These are phyloP conservation scores for Diarsia dahlii DNA, from an alignment of 2,888 invertebrate species.

Conservation along the genomic window DNA sequence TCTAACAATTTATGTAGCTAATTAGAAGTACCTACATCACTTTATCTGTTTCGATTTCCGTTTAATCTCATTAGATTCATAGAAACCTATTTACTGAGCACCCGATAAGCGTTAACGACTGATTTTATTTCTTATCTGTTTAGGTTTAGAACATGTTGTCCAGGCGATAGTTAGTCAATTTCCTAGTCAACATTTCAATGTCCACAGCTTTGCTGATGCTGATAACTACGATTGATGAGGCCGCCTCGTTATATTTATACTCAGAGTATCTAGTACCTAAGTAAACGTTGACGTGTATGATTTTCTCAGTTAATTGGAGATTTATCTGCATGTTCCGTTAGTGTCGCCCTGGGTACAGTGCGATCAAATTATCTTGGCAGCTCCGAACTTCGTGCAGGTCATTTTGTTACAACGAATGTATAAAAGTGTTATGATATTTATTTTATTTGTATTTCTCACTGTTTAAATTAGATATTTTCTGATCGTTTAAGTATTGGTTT, in stretches of 20 bases:
- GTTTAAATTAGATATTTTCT: too few relatives aligned
- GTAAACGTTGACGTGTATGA: slow-evolving; percentile 75
- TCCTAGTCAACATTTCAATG: slow-evolving; percentile 72
- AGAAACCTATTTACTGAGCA: slow-evolving; percentile 56
- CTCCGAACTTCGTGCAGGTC: too few relatives aligned
- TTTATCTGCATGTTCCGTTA: slow-evolving; percentile 84
- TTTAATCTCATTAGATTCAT: slow-evolving; percentile 51
- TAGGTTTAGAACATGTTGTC: slow-evolving; percentile 64
- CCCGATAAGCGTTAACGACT: slow-evolving; percentile 63
- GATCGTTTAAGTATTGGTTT: too few relatives aligned
- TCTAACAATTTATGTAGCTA: slow-evolving; percentile 6
- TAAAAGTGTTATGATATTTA: too few relatives aligned
- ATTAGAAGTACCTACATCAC: slow-evolving; percentile 3
- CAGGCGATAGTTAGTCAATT: slow-evolving; percentile 68
- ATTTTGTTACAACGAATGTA: too few relatives aligned
- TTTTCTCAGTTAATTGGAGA: slow-evolving; percentile 82
- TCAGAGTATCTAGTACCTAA: slow-evolving; percentile 43
- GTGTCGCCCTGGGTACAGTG: slow-evolving; percentile 77
- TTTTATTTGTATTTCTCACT: too few relatives aligned
- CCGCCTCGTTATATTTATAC: slow-evolving; percentile 71
- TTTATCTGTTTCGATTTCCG: slow-evolving; percentile 40
- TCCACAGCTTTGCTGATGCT: slow-evolving; percentile 61
- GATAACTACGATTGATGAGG: slow-evolving; percentile 71
- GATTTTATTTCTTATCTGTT: slow-evolving; percentile 70
- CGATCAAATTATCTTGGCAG: too few relatives aligned